Evolutionary conservation across 1,140 invertebrate genomes (phyloP).

Genomic region (Drosophila sechellia): DNA sequence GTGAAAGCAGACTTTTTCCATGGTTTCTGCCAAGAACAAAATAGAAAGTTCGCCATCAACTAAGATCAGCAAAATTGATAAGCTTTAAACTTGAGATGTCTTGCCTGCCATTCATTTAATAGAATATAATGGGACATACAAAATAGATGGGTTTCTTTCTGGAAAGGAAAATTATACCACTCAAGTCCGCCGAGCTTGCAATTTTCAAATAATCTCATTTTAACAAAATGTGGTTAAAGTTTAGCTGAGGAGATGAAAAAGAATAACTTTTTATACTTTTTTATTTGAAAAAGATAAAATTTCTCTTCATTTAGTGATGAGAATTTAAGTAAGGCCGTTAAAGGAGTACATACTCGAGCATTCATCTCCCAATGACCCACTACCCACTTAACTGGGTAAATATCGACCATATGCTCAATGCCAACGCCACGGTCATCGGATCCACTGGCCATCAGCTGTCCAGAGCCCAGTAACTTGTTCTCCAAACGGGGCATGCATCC

Average conservation of each 20-base stretch:
- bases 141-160: not conserved
- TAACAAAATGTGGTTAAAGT: too few relatives aligned
- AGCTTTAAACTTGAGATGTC: conserved; percentile 1
- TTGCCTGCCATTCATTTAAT: conserved; percentile 7
- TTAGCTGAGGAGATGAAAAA: too few relatives aligned
- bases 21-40: conserved; percentile 4
- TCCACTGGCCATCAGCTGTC: conserved; percentile 32
- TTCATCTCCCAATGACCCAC: not conserved
- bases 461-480: conserved; percentile 18
- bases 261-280: too few relatives aligned
- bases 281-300: too few relatives aligned
- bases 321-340: too few relatives aligned
- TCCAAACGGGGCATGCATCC: conserved; percentile 23
- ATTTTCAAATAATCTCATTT: too few relatives aligned
- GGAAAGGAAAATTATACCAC: not conserved
- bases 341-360: not conserved
- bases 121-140: not conserved
- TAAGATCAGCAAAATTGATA: conserved; percentile 14
- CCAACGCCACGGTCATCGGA: conserved; percentile 28
- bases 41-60: conserved; percentile 12
- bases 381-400: conserved; percentile 18
- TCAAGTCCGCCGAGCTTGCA: not conserved
- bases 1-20: not conserved
- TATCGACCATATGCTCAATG: conserved; percentile 24
- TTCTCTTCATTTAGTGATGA: too few relatives aligned